Base-by-base conservation (phyloP, 2,113 vertebrate genomes). In the Lepidothrix coronata region DNA sequence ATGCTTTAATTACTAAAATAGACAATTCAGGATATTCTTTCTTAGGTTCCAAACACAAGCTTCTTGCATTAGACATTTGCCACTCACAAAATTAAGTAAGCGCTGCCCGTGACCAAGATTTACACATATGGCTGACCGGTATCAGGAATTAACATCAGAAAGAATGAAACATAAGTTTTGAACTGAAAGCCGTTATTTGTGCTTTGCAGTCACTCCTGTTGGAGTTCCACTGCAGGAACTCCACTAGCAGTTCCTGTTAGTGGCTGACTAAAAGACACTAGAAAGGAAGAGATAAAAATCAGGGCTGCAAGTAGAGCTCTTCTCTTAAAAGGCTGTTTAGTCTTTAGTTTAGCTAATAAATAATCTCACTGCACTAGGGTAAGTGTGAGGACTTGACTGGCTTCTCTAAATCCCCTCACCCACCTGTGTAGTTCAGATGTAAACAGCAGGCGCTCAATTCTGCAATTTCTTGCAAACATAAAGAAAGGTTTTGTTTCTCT, bases 1-100 rank as follows among this genome's bases (percentile, higher is more conserved):
- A 96, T 58, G 76, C 81, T 98, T 98, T 98, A 96, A 98, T 98
- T 97, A 97, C 82, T 96, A 97, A 98, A 98, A 96, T 93, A 97
- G 85, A 97, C 23, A 77, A 68, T 87, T 89, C 39, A 85, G 25
- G 58, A 74, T 88, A 89, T 33, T 61, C 78, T 93, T 8, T 93
- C 65, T 86, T 68, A 81, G 16, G 58, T 96, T 96, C 83, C 73
- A 93, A 80, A 91, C 70, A 84, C 73, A 85, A 93, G 70, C 65
- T 41, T 91, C 67, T 70, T 59, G 39, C 55, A 65, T 73, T 72
- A 95, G 49, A 85, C 21, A 23, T 52, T 30, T 66, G 49, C 79
- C 51, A 86, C 58, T 88, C 77, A 57, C 19, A 86, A n/a, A 63
- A 75, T 55, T 57, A 75, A 43, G 35, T 41, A 61, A 94, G 73